Conservation (phyloP, 2,113 vertebrate species). For the Taxidea taxus region DNA sequence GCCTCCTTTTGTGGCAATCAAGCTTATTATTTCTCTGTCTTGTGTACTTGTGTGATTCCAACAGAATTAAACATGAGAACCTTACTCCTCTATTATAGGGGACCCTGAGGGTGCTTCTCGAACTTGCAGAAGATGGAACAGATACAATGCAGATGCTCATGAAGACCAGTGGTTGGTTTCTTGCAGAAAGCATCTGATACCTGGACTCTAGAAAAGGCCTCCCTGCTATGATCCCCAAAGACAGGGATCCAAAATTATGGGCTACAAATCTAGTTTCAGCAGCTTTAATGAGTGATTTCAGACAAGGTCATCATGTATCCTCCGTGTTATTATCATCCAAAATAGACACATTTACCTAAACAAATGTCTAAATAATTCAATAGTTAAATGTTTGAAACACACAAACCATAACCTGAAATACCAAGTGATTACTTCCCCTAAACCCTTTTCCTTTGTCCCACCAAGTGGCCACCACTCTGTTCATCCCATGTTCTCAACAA, state of each 20-base stretch:
- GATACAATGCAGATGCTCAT: neutral
- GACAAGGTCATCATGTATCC: neutral
- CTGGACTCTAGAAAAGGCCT: neutral
- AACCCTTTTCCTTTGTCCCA: neutral
- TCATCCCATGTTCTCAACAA: neutral
- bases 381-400: neutral
- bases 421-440: neutral
- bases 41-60: neutral
- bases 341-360: neutral
- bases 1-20: neutral
- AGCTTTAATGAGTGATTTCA: neutral
- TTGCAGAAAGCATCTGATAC: neutral
- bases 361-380: neutral
- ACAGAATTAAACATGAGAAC: neutral
- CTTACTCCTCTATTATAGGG: neutral
- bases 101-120: neutral
- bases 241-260: neutral
- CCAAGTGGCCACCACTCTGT: neutral
- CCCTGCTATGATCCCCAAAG: neutral
- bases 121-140: neutral
- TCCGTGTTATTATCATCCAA: neutral
- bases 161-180: neutral
- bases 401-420: neutral
- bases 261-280: neutral
- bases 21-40: neutral